phyloP scores from a whole-genome alignment of 92 coral and sea anemone genomes.

The Porites lobata region DNA sequence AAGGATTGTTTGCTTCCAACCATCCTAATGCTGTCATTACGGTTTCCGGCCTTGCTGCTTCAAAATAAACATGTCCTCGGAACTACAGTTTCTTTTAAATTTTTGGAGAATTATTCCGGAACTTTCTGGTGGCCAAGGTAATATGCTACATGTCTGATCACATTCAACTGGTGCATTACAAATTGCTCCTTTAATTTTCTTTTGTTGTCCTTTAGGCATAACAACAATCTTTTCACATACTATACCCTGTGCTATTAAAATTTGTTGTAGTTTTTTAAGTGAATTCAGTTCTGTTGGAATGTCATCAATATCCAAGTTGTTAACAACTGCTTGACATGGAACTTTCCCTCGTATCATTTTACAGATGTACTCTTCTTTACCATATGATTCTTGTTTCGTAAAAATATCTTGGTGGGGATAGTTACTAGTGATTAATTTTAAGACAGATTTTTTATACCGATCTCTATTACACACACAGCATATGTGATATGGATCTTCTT shows the following conservation, averaged over 20 bases:
- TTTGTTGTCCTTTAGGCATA: too few relatives aligned
- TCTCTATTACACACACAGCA: not conserved
- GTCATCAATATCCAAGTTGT: not conserved
- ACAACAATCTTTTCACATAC: too few relatives aligned
- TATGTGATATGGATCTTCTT: too few relatives aligned
- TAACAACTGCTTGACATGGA: not conserved
- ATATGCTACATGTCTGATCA: conserved; percentile 35
- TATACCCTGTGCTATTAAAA: too few relatives aligned
- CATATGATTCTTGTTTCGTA: not conserved
- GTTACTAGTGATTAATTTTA: not conserved
- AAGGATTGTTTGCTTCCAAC: conserved; percentile 54
- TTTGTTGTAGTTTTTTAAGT: not conserved
- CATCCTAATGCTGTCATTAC: conserved; percentile 46
- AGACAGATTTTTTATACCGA: not conserved
- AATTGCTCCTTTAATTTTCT: too few relatives aligned
- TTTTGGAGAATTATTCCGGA: conserved; percentile 45
- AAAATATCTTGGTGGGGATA: not conserved
- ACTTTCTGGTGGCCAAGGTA: conserved; percentile 57
- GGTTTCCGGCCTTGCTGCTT: conserved; percentile 63
- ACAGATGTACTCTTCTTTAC: not conserved
- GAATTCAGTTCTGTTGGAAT: not conserved
- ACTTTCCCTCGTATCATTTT: not conserved
- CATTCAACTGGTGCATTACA: not conserved
- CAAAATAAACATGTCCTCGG: conserved; percentile 68
- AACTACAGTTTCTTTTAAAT: conserved; percentile 62